Evolutionary conservation across 2,113 vertebrate species (phyloP).

Genomic region (Proteles cristata): DNA sequence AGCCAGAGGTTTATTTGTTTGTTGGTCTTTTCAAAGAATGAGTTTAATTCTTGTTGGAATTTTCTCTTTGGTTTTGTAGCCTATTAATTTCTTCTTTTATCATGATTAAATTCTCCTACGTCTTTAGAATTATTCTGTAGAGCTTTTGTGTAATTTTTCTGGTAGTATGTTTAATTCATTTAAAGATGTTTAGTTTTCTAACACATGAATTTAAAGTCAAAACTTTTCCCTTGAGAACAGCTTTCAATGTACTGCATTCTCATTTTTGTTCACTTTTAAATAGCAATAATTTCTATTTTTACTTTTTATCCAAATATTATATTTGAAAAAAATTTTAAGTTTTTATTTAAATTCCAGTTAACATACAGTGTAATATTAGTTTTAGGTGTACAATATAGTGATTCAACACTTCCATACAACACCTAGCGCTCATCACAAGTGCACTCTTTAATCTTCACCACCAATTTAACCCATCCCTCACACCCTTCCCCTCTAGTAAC

Average conservation of each 20-base stretch:
- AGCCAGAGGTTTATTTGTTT: background rate
- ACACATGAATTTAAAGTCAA: background rate
- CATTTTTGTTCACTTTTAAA: background rate
- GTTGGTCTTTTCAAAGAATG: background rate
- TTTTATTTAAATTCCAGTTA: background rate
- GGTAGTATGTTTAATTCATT: background rate
- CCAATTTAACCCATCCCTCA: background rate
- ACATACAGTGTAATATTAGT: background rate
- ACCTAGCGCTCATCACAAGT: background rate
- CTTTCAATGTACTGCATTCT: background rate
- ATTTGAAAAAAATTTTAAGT: background rate
- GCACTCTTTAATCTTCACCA: background rate
- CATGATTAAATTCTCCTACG: background rate
- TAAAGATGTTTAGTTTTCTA: background rate
- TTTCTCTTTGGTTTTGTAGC: slow-evolving; percentile 9
- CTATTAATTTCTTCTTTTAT: background rate
- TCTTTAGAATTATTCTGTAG: background rate
- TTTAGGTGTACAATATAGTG: background rate
- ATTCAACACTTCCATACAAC: background rate
- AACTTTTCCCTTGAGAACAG: background rate
- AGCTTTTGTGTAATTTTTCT: background rate
- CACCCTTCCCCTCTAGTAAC: background rate
- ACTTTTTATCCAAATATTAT: background rate
- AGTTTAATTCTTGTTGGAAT: background rate
- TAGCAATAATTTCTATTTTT: background rate